Evolutionary conservation across 1,140 invertebrate genomes (phyloP).

Genomic region (Meloidogyne chitwoodi): DNA sequence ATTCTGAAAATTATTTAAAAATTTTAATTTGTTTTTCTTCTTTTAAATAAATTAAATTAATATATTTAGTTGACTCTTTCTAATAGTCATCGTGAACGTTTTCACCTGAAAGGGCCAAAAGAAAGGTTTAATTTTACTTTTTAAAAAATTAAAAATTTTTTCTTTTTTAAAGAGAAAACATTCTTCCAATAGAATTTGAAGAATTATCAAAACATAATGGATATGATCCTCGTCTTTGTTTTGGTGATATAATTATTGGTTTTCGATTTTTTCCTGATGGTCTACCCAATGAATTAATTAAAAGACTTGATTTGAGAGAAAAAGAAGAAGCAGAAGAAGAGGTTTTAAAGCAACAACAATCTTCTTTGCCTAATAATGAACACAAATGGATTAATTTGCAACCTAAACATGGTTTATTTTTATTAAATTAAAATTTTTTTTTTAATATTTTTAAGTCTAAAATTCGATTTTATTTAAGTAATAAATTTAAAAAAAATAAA

Average conservation of each 20-base stretch:
- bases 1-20: background rate
- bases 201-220: slow-evolving; percentile 72
- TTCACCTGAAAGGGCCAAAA: slow-evolving; percentile 43
- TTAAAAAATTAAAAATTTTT: background rate
- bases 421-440: background rate
- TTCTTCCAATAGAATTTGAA: slow-evolving; percentile 19
- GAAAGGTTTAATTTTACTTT: slow-evolving; percentile 7
- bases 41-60: too few relatives aligned
- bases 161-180: slow-evolving; percentile 6
- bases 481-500: too few relatives aligned
- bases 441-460: background rate
- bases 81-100: slow-evolving; percentile 53
- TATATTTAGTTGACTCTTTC: slow-evolving; percentile 37
- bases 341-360: slow-evolving; percentile 55
- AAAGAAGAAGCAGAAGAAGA: background rate
- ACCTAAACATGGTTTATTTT: background rate
- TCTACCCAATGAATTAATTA: slow-evolving; percentile 48
- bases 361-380: background rate
- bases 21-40: slow-evolving; percentile 1
- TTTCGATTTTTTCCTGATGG: slow-evolving; percentile 66
- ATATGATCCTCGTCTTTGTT: slow-evolving; percentile 81
- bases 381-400: slow-evolving; percentile 14
- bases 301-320: slow-evolving; percentile 16
- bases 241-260: slow-evolving; percentile 79
- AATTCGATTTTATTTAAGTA: too few relatives aligned